phyloP scores from a whole-genome alignment of 2,888 invertebrate species.

The Schrankia costaestrigalis region DNA sequence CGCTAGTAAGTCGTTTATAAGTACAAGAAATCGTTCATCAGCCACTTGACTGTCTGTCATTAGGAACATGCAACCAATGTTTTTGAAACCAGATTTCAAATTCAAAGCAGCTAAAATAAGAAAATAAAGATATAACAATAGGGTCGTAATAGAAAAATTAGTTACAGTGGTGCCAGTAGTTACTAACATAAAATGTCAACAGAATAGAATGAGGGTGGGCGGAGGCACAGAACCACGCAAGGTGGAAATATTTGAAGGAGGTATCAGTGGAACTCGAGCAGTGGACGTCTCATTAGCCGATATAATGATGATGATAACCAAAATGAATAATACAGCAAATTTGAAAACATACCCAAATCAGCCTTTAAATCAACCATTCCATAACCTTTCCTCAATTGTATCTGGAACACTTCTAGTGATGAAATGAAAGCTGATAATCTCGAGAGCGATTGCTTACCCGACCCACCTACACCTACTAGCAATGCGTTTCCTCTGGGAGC shows the following conservation, averaged over 20 bases:
- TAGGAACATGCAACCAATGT: conserved; percentile 90
- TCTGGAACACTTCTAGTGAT: conserved; percentile 94
- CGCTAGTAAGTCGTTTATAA: conserved; percentile 95
- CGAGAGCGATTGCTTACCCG: conserved; percentile 95
- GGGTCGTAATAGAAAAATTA: too few relatives aligned
- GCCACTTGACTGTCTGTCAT: conserved; percentile 97
- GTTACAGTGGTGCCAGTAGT: too few relatives aligned
- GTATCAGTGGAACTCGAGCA: too few relatives aligned
- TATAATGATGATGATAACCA: too few relatives aligned
- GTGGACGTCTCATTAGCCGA: too few relatives aligned
- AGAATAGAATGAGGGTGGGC: too few relatives aligned
- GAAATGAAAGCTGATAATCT: conserved; percentile 94
- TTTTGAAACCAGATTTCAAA: conserved; percentile 92
- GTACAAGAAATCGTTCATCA: conserved; percentile 93
- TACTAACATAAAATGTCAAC: too few relatives aligned
- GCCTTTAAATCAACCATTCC: conserved; percentile 88
- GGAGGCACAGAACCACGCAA: too few relatives aligned
- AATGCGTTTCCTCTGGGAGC: conserved; percentile 95
- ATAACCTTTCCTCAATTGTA: conserved; percentile 95
- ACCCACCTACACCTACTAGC: conserved; percentile 96
- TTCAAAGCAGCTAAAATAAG: conserved; percentile 84
- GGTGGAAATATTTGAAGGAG: too few relatives aligned
- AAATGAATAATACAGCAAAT: neutral
- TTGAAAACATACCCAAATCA: conserved; percentile 74
- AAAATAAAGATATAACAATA: neutral